These are phyloP conservation scores for Drosophila bunnanda DNA, from an alignment of 2,888 invertebrate genomes.

Conservation along the genomic window DNA sequence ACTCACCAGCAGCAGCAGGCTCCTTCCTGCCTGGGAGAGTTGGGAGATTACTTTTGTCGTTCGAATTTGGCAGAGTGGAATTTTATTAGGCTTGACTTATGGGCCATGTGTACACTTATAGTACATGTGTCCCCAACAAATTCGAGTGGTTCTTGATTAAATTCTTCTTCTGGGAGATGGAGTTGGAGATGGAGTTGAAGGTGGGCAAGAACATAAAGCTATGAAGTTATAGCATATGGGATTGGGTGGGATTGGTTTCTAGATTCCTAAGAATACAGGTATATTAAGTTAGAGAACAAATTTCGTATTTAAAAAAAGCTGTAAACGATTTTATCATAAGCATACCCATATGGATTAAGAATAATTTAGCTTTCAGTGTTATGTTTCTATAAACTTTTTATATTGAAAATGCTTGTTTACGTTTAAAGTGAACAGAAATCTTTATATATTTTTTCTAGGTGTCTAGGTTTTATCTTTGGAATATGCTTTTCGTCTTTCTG, in stretches of 20 bases:
- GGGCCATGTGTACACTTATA: conserved; percentile 35
- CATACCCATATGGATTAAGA: too few relatives aligned
- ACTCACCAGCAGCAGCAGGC: not conserved
- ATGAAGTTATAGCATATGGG: conserved; percentile 13
- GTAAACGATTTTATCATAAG: not conserved
- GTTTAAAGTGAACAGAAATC: conserved; percentile 10
- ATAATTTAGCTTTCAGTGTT: too few relatives aligned
- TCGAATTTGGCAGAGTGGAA: conserved; percentile 50
- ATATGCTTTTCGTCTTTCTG: not conserved
- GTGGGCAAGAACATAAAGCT: conserved; percentile 1
- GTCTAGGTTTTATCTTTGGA: not conserved
- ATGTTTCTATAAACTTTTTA: too few relatives aligned
- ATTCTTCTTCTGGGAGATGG: conserved; percentile 35
- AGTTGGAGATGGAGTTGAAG: not conserved
- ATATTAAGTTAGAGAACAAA: not conserved
- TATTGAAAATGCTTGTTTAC: too few relatives aligned
- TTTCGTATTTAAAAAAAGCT: too few relatives aligned
- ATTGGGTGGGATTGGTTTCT: not conserved
- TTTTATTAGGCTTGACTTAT: conserved; percentile 70
- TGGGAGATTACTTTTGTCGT: conserved; percentile 56
- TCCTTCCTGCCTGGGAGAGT: not conserved
- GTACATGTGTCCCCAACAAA: conserved; percentile 32
- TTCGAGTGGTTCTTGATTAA: conserved; percentile 55
- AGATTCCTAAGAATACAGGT: not conserved
- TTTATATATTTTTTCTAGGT: conserved; percentile 4